Conservation (phyloP, 2,113 vertebrate species). For the Coreoperca whiteheadi region DNA sequence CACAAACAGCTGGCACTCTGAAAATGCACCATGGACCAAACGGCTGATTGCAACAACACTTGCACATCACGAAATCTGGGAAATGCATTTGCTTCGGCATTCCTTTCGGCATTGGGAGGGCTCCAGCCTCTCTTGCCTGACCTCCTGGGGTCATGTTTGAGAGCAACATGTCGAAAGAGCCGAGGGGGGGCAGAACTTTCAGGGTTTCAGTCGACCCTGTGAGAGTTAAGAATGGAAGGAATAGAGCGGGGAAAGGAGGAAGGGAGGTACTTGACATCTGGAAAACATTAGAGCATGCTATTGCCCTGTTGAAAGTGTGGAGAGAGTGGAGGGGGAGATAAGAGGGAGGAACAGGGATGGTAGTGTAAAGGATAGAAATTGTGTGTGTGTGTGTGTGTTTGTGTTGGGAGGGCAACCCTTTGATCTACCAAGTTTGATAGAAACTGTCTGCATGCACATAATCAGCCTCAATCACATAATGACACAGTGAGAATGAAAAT, state of each 20-base stretch:
- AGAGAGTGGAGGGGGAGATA: slow-evolving; percentile 57
- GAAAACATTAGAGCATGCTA: slow-evolving; percentile 76
- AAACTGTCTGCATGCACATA: slow-evolving; percentile 60
- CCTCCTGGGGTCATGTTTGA: slow-evolving; percentile 58
- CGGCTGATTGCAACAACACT: slow-evolving; percentile 29
- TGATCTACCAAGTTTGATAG: slow-evolving; percentile 70
- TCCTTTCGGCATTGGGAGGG: slow-evolving; percentile 47
- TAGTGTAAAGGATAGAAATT: slow-evolving; percentile 43
- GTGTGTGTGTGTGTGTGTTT: slow-evolving; percentile 26
- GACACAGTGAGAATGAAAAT: slow-evolving; percentile 35
- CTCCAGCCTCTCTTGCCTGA: slow-evolving; percentile 45
- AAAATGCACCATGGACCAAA: not conserved
- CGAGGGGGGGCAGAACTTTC: slow-evolving; percentile 35
- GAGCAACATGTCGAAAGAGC: slow-evolving; percentile 23
- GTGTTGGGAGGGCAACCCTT: slow-evolving; percentile 47
- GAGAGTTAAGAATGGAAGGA: slow-evolving; percentile 49
- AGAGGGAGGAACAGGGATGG: slow-evolving; percentile 46
- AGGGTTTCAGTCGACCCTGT: slow-evolving; percentile 39
- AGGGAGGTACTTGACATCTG: slow-evolving; percentile 79
- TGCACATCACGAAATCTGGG: slow-evolving; percentile 38
- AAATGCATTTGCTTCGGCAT: slow-evolving; percentile 54
- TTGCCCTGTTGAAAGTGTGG: slow-evolving; percentile 62
- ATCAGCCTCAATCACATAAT: slow-evolving; percentile 72
- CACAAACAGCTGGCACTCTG: slow-evolving; percentile 14
- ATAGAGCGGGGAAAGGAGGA: slow-evolving; percentile 43